Conservation (phyloP, 2,888 invertebrate species). For the Venustoraphidia nigricollis region DNA sequence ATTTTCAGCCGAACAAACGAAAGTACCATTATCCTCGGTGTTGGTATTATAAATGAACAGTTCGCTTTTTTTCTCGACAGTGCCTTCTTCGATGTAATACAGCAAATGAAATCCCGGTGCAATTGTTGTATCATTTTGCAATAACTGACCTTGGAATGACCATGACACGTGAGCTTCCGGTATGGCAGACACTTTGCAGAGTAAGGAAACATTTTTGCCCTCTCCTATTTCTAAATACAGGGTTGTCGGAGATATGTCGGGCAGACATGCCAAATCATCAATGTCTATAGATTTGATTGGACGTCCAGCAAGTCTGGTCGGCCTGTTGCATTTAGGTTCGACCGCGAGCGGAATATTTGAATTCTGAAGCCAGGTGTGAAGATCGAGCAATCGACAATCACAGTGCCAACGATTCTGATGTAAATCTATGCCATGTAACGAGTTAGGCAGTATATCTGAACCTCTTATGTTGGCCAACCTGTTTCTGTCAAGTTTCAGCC, state of each 20-base stretch:
- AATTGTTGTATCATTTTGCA: slow-evolving; percentile 58
- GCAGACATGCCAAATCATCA: slow-evolving; percentile 66
- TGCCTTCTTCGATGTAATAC: slow-evolving; percentile 57
- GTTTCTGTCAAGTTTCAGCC: slow-evolving; percentile 73
- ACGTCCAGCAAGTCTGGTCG: slow-evolving; percentile 47
- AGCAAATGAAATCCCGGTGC: slow-evolving; percentile 50
- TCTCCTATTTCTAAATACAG: slow-evolving; percentile 62
- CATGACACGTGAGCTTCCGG: slow-evolving; percentile 71
- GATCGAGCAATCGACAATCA: slow-evolving; percentile 64
- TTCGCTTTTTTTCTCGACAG: slow-evolving; percentile 60
- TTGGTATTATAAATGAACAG: slow-evolving; percentile 63
- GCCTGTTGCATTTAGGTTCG: slow-evolving; percentile 62
- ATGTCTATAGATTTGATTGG: slow-evolving; percentile 50
- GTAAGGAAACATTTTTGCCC: slow-evolving; percentile 66
- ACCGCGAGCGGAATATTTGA: slow-evolving; percentile 63
- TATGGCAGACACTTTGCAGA: slow-evolving; percentile 65
- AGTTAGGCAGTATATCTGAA: slow-evolving; percentile 54
- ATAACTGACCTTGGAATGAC: slow-evolving; percentile 68
- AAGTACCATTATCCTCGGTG: slow-evolving; percentile 70
- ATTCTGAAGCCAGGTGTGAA: slow-evolving; percentile 62
- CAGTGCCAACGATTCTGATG: slow-evolving; percentile 83
- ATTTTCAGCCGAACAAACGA: slow-evolving; percentile 74
- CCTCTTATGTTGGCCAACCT: slow-evolving; percentile 57
- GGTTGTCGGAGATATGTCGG: slow-evolving; percentile 60
- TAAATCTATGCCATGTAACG: slow-evolving; percentile 62